Evolutionary conservation across 1,140 invertebrate genomes (phyloP), one percentile per base, ranked within the genome.

Genomic region (Aleiodes sp.): DNA sequence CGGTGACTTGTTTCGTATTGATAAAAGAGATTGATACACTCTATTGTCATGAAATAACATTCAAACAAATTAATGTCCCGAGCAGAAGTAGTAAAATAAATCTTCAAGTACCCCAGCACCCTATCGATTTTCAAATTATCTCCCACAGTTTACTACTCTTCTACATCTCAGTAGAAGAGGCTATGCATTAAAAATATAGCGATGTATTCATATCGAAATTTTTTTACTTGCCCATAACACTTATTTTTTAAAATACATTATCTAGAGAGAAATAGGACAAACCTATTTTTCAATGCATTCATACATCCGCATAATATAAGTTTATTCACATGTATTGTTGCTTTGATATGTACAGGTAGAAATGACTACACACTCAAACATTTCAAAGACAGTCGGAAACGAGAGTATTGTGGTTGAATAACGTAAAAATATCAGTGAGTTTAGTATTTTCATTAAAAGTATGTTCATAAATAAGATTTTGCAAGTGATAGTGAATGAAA

Each of bases 111-210:
- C 31, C 37, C 26, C 41, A 67, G 63, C 57, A 68, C 65, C 35
- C 74, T 73, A 76, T 78, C 62, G 76, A 68, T 77, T 78, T 78
- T 77, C 76, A 76, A 74, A 78, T 76, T 76, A 70, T 62, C 60
- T 70, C 39, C 39, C 56, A 4, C 56, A 46, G 63, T 72, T 71
- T 37, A 72, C 71, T 69, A 63, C 72, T 65, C 57, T 73, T 71
- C 61, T 69, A 39, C 39, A 16, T 26, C 46, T 31, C 28, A 9
- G 57, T 52, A 39, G 26, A 33, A 21, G 37, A 59, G 31, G 52
- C 43, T 37, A 64, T 62, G 26, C 35, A 39, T 63, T 41, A n/a
- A 4, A 33, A 59, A 41, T 56, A 24, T 16, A 24, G 57, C 10
- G 21, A 28, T 19, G 14, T 19, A 29, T 39, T 65, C 35, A 63